Conservation (phyloP, 2,797 vertebrate genomes). For the Glyptemys insculpta region DNA sequence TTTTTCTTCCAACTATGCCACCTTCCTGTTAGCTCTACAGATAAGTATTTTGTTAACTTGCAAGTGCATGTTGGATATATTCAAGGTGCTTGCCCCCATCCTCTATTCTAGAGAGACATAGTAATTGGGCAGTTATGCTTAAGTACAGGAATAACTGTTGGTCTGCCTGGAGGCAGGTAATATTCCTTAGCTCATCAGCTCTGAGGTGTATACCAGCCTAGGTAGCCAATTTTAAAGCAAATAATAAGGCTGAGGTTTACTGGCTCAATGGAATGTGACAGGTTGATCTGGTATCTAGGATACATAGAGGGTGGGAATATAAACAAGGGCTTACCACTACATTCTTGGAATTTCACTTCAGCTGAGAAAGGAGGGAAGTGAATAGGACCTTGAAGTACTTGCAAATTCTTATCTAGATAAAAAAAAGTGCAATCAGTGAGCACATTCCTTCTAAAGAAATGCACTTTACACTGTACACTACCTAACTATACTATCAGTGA, state of each 20-base stretch:
- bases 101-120: neutral
- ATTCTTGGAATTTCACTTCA: constrained; percentile 84
- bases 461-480: neutral
- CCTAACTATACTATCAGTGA: neutral
- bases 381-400: constrained; percentile 77
- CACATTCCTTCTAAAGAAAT: neutral
- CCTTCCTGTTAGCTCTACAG: neutral
- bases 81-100: neutral
- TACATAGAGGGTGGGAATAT: constrained; percentile 75
- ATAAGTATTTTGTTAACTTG: neutral
- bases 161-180: constrained; percentile 2
- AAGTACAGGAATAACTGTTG: neutral
- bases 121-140: neutral
- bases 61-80: neutral
- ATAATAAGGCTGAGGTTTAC: constrained; percentile 37
- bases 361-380: constrained; percentile 66
- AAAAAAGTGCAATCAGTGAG: constrained; percentile 63
- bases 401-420: constrained; percentile 60
- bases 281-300: constrained; percentile 79
- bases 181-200: neutral
- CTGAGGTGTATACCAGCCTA: neutral
- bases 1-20: neutral
- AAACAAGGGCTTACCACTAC: constrained; percentile 78
- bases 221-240: neutral
- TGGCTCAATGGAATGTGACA: constrained; percentile 72